Evolutionary conservation across 92 coral and sea anemone genomes (phyloP).

Genomic region (Metridium senile): DNA sequence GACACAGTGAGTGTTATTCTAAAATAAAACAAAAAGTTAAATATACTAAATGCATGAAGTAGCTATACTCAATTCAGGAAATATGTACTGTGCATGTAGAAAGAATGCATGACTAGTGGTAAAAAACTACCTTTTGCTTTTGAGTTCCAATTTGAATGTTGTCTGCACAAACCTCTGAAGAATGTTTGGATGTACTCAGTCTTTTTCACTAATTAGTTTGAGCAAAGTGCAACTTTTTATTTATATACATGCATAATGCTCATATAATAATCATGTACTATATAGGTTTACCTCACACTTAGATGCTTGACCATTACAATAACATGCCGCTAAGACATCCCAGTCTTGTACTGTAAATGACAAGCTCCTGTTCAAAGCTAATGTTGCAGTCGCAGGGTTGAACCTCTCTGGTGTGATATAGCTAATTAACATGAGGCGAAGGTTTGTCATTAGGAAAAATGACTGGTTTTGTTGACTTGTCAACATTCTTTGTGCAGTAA

Average conservation of each 20-base stretch:
- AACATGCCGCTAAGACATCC: constrained; percentile 77
- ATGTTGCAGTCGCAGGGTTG: constrained; percentile 37
- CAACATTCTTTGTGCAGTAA: constrained; percentile 26
- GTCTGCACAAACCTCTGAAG: too few relatives aligned
- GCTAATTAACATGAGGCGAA: constrained; percentile 68
- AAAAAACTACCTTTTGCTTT: too few relatives aligned
- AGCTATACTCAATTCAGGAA: too few relatives aligned
- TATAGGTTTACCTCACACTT: constrained; percentile 37
- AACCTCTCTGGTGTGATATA: constrained; percentile 53
- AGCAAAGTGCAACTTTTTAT: too few relatives aligned
- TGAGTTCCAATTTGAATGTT: too few relatives aligned
- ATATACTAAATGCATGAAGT: neutral
- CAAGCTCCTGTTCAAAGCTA: constrained; percentile 34
- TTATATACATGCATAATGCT: too few relatives aligned
- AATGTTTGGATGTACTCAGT: too few relatives aligned
- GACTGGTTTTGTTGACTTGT: constrained; percentile 50
- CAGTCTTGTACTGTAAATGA: constrained; percentile 81
- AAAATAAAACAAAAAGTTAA: neutral
- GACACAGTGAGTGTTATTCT: constrained; percentile 73
- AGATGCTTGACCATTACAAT: constrained; percentile 90
- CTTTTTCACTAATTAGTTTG: too few relatives aligned
- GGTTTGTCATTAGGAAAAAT: constrained; percentile 74
- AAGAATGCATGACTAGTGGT: too few relatives aligned
- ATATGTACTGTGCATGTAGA: too few relatives aligned
- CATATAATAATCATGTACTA: too few relatives aligned